Evolutionary conservation across 1,140 invertebrate species (phyloP), one percentile per base, ranked within the genome.

Genomic region (Megalopta genalis): DNA sequence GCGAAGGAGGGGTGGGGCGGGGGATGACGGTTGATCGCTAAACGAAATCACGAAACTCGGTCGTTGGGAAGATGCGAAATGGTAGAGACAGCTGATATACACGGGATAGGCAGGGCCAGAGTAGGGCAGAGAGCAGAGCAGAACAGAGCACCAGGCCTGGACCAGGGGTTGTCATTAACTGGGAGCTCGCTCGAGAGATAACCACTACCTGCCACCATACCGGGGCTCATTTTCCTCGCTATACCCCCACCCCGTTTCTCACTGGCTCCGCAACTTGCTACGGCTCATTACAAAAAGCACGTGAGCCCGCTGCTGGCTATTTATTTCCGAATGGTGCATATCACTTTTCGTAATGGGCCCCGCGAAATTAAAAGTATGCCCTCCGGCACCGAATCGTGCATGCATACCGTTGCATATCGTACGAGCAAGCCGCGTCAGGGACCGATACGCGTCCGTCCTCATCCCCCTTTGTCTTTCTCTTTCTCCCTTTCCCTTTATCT

Each of bases 131-230:
- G 42, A 46, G 12, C 42, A 46, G 42, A 12, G 42, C 42, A 52
- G 54, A n/a, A n/a, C 6, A n/a, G 54, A 21, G 54, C 21, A n/a
- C 54, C n/a, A 5, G 84, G 78, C 81, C 87, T 74, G 79, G 85
- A 82, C 80, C 88, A 89, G 91, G 91, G 91, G 89, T 92, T 92
- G 91, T 91, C 91, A 93, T 92, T 93, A 93, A 92, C 89, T 93
- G 91, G 91, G 89, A 93, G 92, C 92, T 91, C 90, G 85, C 85
- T 88, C 86, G 88, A 86, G 82, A 87, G 90, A 90, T 92, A 93
- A 93, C 91, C 87, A 93, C 92, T 92, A 92, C 91, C 92, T 93
- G 91, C 91, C 92, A 93, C 90, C 85, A 90, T 85, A 85, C 85
- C 80, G 77, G 75, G 87, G 86, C 90, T 92, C 90, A 93, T 92